phyloP scores from a whole-genome alignment of 2,797 vertebrate species.

The Melanogrammus aeglefinus region DNA sequence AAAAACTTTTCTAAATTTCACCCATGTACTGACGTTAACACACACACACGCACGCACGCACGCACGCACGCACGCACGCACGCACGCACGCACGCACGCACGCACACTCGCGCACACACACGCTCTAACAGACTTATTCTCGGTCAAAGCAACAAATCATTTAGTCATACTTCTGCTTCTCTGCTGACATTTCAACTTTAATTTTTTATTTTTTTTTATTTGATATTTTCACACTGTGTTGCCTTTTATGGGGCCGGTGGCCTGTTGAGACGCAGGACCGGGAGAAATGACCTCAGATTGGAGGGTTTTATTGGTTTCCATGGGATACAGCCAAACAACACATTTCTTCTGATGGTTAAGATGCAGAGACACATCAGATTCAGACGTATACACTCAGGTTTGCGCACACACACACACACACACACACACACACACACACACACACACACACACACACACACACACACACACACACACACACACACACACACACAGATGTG shows the following conservation, averaged over 20 bases:
- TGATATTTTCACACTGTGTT: neutral
- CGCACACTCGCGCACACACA: too few relatives aligned
- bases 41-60: neutral
- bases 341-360: neutral
- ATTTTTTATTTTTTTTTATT: neutral
- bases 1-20: too few relatives aligned
- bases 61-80: too few relatives aligned
- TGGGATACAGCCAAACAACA: neutral
- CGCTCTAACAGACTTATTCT: too few relatives aligned
- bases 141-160: too few relatives aligned
- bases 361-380: neutral
- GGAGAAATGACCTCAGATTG: neutral
- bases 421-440: conserved; percentile 9
- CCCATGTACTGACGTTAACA: too few relatives aligned
- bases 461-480: neutral
- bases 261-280: neutral
- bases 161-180: neutral
- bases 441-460: conserved; percentile 2
- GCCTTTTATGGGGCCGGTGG: neutral
- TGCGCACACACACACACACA: neutral
- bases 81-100: too few relatives aligned
- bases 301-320: neutral
- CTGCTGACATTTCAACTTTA: neutral
- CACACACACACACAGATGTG: neutral
- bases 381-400: neutral